Conservation (phyloP, 37 sponge, comb jelly and placozoan species). For the Bolinopsis microptera region DNA sequence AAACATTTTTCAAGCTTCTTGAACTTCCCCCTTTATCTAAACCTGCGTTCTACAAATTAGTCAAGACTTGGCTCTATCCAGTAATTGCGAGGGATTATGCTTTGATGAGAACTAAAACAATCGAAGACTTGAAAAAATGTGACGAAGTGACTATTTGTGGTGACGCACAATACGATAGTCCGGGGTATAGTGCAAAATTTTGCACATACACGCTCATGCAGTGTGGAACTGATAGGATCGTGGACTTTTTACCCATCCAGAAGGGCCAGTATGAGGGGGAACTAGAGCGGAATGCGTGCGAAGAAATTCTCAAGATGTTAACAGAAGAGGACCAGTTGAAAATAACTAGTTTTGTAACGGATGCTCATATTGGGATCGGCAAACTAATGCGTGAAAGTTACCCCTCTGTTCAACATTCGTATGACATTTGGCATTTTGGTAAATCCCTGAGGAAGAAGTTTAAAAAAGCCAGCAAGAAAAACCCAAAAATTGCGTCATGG, state of each 20-base stretch:
- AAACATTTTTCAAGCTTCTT: neutral
- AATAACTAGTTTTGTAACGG: too few species aligned
- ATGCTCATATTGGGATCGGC: too few species aligned
- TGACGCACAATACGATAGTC: too few species aligned
- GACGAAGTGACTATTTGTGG: neutral
- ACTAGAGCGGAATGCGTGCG: neutral
- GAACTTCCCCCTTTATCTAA: neutral
- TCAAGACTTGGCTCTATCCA: neutral
- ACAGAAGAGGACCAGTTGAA: neutral
- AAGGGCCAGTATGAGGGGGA: neutral
- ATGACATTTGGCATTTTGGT: neutral
- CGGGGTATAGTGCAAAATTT: too few species aligned
- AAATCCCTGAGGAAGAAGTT: neutral
- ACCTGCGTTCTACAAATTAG: neutral
- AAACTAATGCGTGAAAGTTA: neutral
- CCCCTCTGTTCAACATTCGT: too few species aligned
- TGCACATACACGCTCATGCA: neutral
- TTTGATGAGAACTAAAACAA: neutral
- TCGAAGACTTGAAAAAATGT: neutral
- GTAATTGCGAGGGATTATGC: neutral
- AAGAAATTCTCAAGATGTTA: neutral
- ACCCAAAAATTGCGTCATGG: neutral
- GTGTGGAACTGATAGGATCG: neutral
- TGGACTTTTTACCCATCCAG: too few species aligned
- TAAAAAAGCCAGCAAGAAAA: neutral